phyloP scores from a whole-genome alignment of 2,113 vertebrate species.

The Callopanchax toddi region DNA sequence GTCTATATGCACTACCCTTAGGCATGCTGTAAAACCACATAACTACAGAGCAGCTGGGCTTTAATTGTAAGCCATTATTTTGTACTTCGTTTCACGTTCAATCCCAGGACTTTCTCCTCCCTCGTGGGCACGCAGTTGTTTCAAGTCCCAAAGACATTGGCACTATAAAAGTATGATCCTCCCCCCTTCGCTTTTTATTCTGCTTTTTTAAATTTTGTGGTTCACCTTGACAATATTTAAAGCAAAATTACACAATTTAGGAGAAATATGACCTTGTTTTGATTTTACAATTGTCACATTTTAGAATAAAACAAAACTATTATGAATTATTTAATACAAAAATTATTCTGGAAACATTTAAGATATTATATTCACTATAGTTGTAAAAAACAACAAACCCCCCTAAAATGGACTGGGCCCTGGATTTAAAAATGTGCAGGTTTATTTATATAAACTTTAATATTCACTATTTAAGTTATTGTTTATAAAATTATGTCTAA shows the following conservation, averaged over 20 bases:
- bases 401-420: conserved; percentile 18
- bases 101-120: conserved; percentile 74
- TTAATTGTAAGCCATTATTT: conserved; percentile 79
- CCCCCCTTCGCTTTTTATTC: neutral
- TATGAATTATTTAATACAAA: too few species aligned
- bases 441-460: conserved; percentile 77
- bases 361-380: too few species aligned
- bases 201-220: neutral
- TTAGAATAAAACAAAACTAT: too few species aligned
- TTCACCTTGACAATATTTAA: conserved; percentile 15
- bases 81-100: conserved; percentile 67
- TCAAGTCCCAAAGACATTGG: conserved; percentile 22
- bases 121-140: conserved; percentile 37
- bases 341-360: too few species aligned
- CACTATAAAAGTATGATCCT: neutral
- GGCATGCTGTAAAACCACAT: conserved; percentile 73
- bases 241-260: neutral
- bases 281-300: neutral
- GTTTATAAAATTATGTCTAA: conserved; percentile 80
- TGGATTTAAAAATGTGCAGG: conserved; percentile 42
- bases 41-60: conserved; percentile 73
- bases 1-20: conserved; percentile 59
- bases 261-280: neutral
- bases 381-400: too few species aligned
- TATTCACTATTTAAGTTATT: conserved; percentile 69